Evolutionary conservation across 2,113 vertebrate genomes (phyloP).

Genomic region (Myanophis thanlyinensis): DNA sequence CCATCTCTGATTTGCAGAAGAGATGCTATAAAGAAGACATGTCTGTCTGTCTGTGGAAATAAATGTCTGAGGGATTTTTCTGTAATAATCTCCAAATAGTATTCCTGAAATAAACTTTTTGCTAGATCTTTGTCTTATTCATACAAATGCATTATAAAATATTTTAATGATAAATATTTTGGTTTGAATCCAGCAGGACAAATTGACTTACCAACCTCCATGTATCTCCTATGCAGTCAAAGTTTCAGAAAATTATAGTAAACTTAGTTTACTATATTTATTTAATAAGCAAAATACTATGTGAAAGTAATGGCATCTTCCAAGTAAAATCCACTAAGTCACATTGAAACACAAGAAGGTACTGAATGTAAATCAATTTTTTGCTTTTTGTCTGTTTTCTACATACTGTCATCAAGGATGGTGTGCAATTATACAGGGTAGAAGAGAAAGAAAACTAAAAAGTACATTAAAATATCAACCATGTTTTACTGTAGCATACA

Average conservation of each 20-base stretch:
- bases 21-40: neutral
- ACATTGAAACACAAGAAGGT: neutral
- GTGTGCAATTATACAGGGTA: neutral
- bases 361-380: neutral
- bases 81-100: neutral
- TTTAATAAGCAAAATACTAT: neutral
- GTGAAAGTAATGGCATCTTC: neutral
- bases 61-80: neutral
- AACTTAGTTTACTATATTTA: neutral
- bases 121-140: neutral
- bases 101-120: neutral
- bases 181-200: neutral
- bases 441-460: neutral
- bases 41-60: neutral
- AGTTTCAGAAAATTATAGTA: neutral
- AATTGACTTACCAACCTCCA: neutral
- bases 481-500: neutral
- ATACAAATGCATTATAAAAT: neutral
- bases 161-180: neutral
- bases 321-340: neutral
- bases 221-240: neutral
- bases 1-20: neutral
- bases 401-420: neutral
- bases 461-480: neutral
- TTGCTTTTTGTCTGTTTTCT: neutral